phyloP scores from a whole-genome alignment of 2,888 invertebrate species.

The Colostygia pectinataria region DNA sequence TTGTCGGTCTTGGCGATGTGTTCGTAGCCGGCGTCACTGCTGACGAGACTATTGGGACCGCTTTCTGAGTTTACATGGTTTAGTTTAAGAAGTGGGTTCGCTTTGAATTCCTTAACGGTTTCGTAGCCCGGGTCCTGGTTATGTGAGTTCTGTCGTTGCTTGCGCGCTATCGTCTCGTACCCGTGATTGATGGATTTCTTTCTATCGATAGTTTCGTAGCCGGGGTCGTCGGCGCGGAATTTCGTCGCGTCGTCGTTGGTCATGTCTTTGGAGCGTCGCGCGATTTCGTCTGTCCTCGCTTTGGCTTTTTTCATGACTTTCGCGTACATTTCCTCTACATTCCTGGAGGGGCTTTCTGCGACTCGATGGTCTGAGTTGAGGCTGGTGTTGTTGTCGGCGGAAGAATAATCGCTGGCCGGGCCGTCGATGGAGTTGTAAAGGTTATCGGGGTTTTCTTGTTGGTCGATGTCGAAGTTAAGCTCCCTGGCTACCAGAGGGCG shows the following conservation, averaged over 20 bases:
- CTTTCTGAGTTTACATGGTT: conserved; percentile 70
- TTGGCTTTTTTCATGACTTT: conserved; percentile 91
- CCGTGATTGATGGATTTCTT: conserved; percentile 78
- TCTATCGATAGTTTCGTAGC: conserved; percentile 77
- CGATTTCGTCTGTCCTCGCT: conserved; percentile 61
- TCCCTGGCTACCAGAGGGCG: conserved; percentile 74
- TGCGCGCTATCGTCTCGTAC: conserved; percentile 83
- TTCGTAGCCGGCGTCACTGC: conserved; percentile 89
- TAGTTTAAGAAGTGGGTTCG: conserved; percentile 56
- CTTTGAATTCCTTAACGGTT: conserved; percentile 77
- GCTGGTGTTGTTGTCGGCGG: conserved; percentile 60
- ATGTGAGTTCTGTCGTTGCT: conserved; percentile 61
- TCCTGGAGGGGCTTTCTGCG: conserved; percentile 84
- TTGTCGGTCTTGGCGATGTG: conserved; percentile 80
- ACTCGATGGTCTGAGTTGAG: conserved; percentile 63
- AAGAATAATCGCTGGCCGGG: conserved; percentile 61
- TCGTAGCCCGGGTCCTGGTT: conserved; percentile 86
- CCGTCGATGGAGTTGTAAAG: conserved; percentile 73
- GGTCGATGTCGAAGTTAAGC: conserved; percentile 71
- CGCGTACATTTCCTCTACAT: conserved; percentile 95
- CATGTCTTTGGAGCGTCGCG: conserved; percentile 58
- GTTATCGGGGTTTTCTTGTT: conserved; percentile 59
- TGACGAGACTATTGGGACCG: conserved; percentile 83
- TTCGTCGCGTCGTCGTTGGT: conserved; percentile 53
- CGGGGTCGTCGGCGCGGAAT: conserved; percentile 74